These are phyloP conservation scores for Phocoena sinus DNA, from an alignment of 2,113 vertebrate genomes.

Conservation along the genomic window DNA sequence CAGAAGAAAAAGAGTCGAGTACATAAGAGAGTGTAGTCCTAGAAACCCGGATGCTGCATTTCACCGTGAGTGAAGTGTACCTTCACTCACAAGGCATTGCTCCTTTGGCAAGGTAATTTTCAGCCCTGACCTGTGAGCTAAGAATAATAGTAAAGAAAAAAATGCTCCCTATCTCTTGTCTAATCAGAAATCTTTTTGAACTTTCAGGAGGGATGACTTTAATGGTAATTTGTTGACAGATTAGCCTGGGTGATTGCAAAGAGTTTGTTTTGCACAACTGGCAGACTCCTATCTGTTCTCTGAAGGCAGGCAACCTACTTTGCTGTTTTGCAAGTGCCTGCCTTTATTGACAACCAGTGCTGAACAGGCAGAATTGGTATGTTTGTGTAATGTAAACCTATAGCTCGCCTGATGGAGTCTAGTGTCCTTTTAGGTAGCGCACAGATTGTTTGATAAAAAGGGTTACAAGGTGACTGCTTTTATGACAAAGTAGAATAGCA, in stretches of 20 bases:
- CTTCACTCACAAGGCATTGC: constrained; percentile 5
- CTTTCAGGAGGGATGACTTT: constrained; percentile 75
- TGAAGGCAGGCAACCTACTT: constrained; percentile 63
- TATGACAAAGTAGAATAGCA: constrained; percentile 69
- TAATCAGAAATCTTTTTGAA: constrained; percentile 72
- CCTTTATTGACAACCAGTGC: constrained; percentile 82
- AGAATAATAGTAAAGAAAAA: background rate
- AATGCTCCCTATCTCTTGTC: constrained; percentile 53
- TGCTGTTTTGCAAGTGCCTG: constrained; percentile 77
- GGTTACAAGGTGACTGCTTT: constrained; percentile 79
- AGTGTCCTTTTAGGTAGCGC: constrained; percentile 75
- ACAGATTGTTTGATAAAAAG: constrained; percentile 82
- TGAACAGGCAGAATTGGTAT: constrained; percentile 82
- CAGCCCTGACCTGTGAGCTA: constrained; percentile 70
- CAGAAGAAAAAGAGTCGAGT: constrained; percentile 13
- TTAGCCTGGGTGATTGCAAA: constrained; percentile 68
- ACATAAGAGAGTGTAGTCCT: background rate
- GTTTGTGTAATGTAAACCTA: constrained; percentile 87
- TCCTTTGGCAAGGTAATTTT: constrained; percentile 65
- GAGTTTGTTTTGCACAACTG: constrained; percentile 79
- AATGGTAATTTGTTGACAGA: constrained; percentile 81
- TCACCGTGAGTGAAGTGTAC: constrained; percentile 49
- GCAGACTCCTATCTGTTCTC: constrained; percentile 74
- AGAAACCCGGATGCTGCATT: background rate
- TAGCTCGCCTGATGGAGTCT: constrained; percentile 74